Evolutionary conservation across 2,888 invertebrate species (phyloP), one percentile per base, ranked within the genome.

Genomic region (Anoncus sp.): DNA sequence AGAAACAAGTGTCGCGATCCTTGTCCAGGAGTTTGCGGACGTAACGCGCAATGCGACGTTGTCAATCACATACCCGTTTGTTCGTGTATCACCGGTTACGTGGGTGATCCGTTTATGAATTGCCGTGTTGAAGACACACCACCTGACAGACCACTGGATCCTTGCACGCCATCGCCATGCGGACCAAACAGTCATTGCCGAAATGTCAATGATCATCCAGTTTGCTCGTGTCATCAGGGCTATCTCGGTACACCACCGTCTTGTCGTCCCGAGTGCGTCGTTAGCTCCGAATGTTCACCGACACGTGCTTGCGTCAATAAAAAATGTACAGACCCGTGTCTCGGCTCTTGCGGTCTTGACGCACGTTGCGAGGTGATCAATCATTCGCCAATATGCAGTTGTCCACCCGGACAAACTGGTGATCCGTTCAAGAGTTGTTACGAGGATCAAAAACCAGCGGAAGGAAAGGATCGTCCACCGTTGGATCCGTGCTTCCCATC

Each of bases 1-100:
- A 93, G 94, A 77, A 95, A 95, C 75, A 96, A 96, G 91, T 98
- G 98, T 87, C 91, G 93, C n/a, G 94, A 97, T 91, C 97, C 97
- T 5, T 97, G 97, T 85, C 94, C 94, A n/a, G 95, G 95, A 80
- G 95, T 95, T 85, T 97, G 97, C 87, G 97, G 96, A 10, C 91
- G 93, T 65, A 95, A 95, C 87, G 95, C 97, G 1, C 92, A 95
- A 72, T 97, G 97, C 87, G 94, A 95, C 85, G 96, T 96, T 16
- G 94, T 96, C 67, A 96, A 97, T 86, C 97, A 94, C 80, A 92
- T 93, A 71, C 94, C 94, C 1, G 92, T 93, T 45, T 95, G 95
- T 81, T 92, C 92, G 49, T 94, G 94, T 79, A 88, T 85, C 9
- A 77, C 87, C 27, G 91, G 91, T 24, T 91, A 88, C 66, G 85